phyloP scores from a whole-genome alignment of 1,140 invertebrate species.

The Mycetomoellerius zeteki region DNA sequence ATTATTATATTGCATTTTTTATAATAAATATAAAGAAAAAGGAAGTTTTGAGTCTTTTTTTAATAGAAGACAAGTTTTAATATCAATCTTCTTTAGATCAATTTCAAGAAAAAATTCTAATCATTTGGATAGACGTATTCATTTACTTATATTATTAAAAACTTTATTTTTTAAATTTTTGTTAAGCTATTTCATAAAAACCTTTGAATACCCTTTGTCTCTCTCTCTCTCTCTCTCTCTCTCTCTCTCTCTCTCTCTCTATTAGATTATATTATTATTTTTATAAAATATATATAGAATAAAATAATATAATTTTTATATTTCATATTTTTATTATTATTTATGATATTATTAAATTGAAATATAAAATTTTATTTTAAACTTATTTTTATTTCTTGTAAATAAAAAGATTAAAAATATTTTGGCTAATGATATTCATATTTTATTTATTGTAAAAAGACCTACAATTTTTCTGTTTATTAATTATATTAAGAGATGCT shows the following conservation, averaged over 20 bases:
- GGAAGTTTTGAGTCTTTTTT: background rate
- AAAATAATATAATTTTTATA: background rate
- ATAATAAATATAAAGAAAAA: background rate
- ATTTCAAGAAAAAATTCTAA: background rate
- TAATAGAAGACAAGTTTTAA: background rate
- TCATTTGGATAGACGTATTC: background rate
- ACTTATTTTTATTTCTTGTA: background rate
- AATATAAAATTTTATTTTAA: background rate
- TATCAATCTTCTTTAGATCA: background rate
- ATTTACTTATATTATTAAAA: background rate
- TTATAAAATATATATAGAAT: background rate
- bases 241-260: background rate
- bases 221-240: no score
- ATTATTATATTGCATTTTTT: background rate
- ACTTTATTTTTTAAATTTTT: constrained; percentile 11
- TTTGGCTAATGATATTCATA: background rate
- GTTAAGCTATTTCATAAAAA: background rate
- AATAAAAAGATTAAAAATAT: background rate
- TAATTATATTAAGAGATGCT: background rate
- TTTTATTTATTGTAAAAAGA: background rate
- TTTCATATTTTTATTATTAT: background rate
- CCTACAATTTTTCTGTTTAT: no score
- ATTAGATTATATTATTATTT: background rate
- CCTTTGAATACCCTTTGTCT: background rate
- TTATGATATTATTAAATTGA: background rate